Conservation (phyloP, 2,888 invertebrate genomes). For the Idaea straminata region DNA sequence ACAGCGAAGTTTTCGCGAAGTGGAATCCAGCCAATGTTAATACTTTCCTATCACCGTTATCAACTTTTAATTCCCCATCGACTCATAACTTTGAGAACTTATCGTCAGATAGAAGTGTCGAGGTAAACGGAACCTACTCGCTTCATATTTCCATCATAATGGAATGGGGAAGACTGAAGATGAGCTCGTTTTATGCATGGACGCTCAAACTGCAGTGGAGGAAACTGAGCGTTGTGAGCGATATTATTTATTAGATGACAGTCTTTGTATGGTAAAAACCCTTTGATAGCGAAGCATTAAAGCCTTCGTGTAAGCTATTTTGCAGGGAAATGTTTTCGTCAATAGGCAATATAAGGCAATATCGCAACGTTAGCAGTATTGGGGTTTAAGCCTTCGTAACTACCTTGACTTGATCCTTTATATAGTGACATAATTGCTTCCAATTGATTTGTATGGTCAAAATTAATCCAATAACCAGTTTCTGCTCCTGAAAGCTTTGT, state of each 20-base stretch:
- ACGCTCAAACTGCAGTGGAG: no score
- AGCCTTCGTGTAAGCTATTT: background rate
- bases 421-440: background rate
- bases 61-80: constrained; percentile 23
- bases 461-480: no score
- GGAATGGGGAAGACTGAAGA: background rate
- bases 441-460: background rate
- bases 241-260: background rate
- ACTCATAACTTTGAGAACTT: constrained; percentile 10
- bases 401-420: background rate
- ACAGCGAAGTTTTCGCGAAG: background rate
- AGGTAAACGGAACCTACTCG: background rate
- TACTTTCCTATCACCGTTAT: constrained; percentile 23
- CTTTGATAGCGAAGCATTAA: background rate
- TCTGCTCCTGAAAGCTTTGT: no score
- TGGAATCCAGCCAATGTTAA: background rate
- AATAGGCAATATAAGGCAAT: background rate
- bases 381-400: background rate
- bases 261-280: background rate
- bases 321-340: background rate
- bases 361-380: background rate
- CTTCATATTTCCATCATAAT: background rate
- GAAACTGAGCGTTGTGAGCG: background rate
- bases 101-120: background rate
- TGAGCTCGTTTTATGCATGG: background rate